Base-by-base conservation (phyloP, 2,797 vertebrate species). In the Otolemur crassicaudatus region DNA sequence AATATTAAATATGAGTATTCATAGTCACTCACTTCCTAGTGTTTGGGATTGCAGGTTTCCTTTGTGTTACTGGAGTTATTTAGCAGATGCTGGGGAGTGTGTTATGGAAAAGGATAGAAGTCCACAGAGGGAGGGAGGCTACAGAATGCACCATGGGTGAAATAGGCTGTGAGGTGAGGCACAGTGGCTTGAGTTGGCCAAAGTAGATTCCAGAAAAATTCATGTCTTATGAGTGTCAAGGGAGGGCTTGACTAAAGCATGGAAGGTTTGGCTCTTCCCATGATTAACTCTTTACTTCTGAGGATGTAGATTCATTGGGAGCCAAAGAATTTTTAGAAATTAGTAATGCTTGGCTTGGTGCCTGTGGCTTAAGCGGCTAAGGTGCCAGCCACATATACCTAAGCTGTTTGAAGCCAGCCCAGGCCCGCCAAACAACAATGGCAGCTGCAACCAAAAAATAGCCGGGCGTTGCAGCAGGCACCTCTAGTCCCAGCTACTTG, bases 121-220 rank as follows among this genome's bases (percentile, higher is more conserved):
- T 7, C 22, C 40, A 63, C 58, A 43, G 10, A 37, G 80, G 63
- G 53, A 65, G 16, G 19, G 27, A 53, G 60, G 56, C 58, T 63
- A 56, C 76, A 19, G 63, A 72, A 1, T 7, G 7, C 82, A 83
- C 31, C 14, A 17, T 3, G 8, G 12, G 56, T 49, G 12, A 49
- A 49, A 49, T 49, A 49, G 46, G 46, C 46, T 49, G 46, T 49
- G 46, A 49, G 46, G 53, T 72, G 56, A 65, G 63, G 37, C 25
- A 56, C 16, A 90, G 29, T 65, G 56, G 61, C 56, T 91, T 73
- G 56, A 90, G 53, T 9, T 46, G 17, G 53, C 34, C 63, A 43
- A 86, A 61, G 61, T 83, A 72, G 13, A 65, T 90, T 91, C 43
- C 56, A 86, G 88, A 94, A 94, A 88, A 81, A 65, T 43, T 53